These are phyloP conservation scores for Boleophthalmus pectinirostris DNA, from an alignment of 2,113 vertebrate genomes.

Conservation along the genomic window DNA sequence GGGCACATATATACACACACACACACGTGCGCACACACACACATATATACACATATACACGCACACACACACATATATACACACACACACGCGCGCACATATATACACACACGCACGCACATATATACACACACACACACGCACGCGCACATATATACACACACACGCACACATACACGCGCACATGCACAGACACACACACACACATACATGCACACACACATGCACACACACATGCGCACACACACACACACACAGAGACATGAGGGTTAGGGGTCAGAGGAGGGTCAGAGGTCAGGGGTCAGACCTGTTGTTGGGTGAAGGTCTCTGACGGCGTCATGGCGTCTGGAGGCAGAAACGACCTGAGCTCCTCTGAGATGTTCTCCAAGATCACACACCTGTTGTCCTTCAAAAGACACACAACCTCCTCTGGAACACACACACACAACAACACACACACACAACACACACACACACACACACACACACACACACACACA, in stretches of 20 bases:
- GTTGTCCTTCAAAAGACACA: constrained; percentile 83
- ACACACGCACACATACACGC: no score
- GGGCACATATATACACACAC: no score
- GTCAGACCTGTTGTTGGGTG: constrained; percentile 61
- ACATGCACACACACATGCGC: constrained; percentile 23
- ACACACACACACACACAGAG: constrained; percentile 34
- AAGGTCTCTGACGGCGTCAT: constrained; percentile 81
- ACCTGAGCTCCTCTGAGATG: constrained; percentile 87
- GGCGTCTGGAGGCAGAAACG: constrained; percentile 78
- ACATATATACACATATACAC: no score
- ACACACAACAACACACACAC: neutral
- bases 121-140: neutral
- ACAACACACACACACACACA: no score
- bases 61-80: no score
- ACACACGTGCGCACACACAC: neutral
- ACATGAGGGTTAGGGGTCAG: neutral
- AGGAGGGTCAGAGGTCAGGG: neutral
- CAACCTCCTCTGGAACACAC: constrained; percentile 81
- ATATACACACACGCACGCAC: no score
- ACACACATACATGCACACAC: no score
- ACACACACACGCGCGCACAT: neutral
- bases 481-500: no score
- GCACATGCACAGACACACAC: neutral
- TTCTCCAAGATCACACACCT: constrained; percentile 79
- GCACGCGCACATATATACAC: neutral